Percentiles rank a stretch among this genome's conserved stretches.
Evolutionary conservation across 2,113 vertebrate genomes (phyloP).

Genomic region (Neolamprologus toae): DNA sequence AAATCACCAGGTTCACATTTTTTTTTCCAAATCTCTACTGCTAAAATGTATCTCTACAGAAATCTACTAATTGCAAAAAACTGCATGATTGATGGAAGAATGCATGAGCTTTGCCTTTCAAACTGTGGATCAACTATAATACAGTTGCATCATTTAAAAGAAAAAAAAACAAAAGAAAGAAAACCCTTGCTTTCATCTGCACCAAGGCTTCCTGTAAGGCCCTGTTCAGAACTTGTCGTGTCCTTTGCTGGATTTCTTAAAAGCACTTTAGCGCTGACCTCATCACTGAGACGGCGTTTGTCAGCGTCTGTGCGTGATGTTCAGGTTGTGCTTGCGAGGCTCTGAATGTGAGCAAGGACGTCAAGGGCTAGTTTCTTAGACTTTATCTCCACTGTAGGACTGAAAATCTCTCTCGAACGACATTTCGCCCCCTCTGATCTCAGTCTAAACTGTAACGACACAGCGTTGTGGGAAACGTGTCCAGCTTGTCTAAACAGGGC

Average conservation of each 20-base stretch:
- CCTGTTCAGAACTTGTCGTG: conserved; percentile 38
- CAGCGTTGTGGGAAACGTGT: conserved; percentile 33
- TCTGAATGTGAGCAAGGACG: conserved; percentile 49
- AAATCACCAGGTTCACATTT: conserved; percentile 35
- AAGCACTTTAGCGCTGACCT: conserved; percentile 51
- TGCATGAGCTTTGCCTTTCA: conserved; percentile 76
- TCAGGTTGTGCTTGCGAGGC: conserved; percentile 23
- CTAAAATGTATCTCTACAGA: conserved; percentile 60
- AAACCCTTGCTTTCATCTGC: conserved; percentile 69
- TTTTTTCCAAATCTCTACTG: conserved; percentile 4
- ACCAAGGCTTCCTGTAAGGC: conserved; percentile 55
- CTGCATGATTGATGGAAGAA: conserved; percentile 73
- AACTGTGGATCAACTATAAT: conserved; percentile 64
- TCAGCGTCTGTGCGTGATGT: conserved; percentile 2
- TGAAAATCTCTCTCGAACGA: conserved; percentile 27
- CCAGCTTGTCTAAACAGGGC: conserved; percentile 40
- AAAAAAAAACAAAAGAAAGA: conserved; percentile 23
- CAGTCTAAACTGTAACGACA: conserved; percentile 41
- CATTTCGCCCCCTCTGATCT: conserved; percentile 11
- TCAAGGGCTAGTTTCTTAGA: conserved; percentile 61
- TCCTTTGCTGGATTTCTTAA: conserved; percentile 41
- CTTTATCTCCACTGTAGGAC: conserved; percentile 35
- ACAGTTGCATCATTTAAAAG: conserved; percentile 53
- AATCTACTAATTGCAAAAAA: conserved; percentile 61
- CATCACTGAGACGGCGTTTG: neutral